These are phyloP conservation scores for Mellilla xanthometata DNA, from an alignment of 2,888 invertebrate genomes.

Conservation along the genomic window DNA sequence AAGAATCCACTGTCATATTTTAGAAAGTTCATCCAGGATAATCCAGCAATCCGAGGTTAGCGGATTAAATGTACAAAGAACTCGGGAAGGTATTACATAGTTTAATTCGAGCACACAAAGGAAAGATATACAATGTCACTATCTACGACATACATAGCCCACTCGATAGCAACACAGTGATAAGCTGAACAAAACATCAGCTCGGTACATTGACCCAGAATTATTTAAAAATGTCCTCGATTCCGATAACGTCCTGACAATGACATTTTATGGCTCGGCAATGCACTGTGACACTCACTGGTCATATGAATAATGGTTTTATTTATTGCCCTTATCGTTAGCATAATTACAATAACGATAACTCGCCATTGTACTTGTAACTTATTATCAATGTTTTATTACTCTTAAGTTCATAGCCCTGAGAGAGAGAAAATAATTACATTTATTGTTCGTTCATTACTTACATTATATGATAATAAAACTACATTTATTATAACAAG, in stretches of 20 bases:
- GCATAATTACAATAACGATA: background rate
- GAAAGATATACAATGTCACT: slow-evolving; percentile 47
- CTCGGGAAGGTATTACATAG: slow-evolving; percentile 40
- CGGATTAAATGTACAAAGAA: slow-evolving; percentile 19
- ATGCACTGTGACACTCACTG: slow-evolving; percentile 37
- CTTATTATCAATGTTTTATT: too few species aligned
- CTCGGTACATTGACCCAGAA: slow-evolving; percentile 76
- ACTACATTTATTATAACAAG: too few species aligned
- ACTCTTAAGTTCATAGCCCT: too few species aligned
- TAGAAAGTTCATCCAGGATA: slow-evolving; percentile 7
- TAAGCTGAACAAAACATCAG: slow-evolving; percentile 74
- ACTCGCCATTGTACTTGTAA: too few species aligned
- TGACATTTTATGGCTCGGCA: slow-evolving; percentile 69
- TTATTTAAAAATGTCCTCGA: slow-evolving; percentile 79
- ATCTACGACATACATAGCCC: slow-evolving; percentile 77
- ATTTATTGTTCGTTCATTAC: too few species aligned
- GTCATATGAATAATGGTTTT: background rate
- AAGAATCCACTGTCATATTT: slow-evolving; percentile 5
- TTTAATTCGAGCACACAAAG: slow-evolving; percentile 55
- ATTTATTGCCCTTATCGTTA: background rate
- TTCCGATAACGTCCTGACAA: slow-evolving; percentile 73
- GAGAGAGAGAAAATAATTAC: too few species aligned
- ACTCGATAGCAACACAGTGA: slow-evolving; percentile 63
- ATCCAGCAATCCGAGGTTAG: background rate
- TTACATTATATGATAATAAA: too few species aligned